phyloP scores from a whole-genome alignment of 2,888 invertebrate species.

The Clostera curtula region DNA sequence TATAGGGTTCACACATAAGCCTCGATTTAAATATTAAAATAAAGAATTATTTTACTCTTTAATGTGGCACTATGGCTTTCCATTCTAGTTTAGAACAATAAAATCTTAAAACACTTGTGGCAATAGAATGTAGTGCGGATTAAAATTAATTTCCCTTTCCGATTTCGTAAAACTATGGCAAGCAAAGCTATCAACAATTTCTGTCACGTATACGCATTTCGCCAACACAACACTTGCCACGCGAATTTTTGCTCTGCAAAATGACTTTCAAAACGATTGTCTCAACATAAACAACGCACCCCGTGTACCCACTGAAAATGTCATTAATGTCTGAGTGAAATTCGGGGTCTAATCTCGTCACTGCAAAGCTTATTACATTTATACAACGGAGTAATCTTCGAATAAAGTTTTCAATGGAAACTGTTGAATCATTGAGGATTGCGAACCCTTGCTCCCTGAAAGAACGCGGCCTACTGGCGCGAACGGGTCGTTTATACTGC shows the following conservation, averaged over 20 bases:
- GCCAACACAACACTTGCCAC: conserved; percentile 16
- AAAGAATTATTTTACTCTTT: no score
- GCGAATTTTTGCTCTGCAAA: conserved; percentile 52
- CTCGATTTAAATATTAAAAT: no score
- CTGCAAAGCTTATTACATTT: conserved; percentile 74
- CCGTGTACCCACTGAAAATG: conserved; percentile 66
- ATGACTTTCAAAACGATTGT: conserved; percentile 73
- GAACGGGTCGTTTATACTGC: conserved; percentile 23
- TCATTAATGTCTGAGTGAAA: conserved; percentile 74
- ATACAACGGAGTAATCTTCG: conserved; percentile 72
- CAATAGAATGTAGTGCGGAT: no score
- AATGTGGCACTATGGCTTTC: no score
- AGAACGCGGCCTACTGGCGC: conserved; percentile 40
- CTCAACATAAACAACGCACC: conserved; percentile 52
- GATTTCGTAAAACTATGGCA: no score
- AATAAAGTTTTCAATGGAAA: conserved; percentile 74
- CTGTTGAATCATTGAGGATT: conserved; percentile 68
- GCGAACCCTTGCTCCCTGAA: conserved; percentile 67
- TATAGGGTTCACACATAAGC: no score
- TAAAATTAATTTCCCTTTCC: no score
- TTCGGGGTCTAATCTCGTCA: conserved; percentile 72
- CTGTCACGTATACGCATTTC: no score
- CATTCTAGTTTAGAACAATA: no score
- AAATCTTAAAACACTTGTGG: no score
- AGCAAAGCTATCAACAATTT: no score